A percentile compares a stretch with the other conserved stretches of the same genome.
phyloP scores from a whole-genome alignment of 2,113 vertebrate species.

The Campylomormyrus tamandua region DNA sequence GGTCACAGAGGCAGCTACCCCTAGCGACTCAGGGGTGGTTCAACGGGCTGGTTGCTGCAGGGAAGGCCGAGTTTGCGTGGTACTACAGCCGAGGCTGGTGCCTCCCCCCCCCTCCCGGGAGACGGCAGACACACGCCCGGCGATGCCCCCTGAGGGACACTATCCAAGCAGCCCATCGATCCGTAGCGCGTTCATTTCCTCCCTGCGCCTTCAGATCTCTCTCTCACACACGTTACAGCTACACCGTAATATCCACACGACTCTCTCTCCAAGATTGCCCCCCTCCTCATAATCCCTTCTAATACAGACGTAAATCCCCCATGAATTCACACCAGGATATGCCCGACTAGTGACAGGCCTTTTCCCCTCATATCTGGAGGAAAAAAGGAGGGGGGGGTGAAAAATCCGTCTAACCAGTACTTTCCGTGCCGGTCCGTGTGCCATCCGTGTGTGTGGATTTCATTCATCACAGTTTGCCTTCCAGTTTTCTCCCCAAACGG shows the following conservation, averaged over 20 bases:
- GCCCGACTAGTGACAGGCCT: neutral
- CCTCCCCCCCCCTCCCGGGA: neutral
- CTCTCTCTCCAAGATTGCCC: neutral
- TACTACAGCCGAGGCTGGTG: neutral
- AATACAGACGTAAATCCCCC: neutral
- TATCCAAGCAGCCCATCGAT: constrained; percentile 2
- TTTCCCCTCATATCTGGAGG: neutral
- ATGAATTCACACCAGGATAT: neutral
- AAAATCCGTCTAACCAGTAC: neutral
- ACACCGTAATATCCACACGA: neutral
- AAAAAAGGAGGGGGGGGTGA: neutral
- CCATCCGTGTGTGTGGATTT: neutral
- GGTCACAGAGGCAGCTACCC: neutral
- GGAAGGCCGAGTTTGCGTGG: neutral
- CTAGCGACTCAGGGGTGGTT: neutral
- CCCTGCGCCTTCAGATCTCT: neutral
- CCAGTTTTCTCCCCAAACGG: neutral
- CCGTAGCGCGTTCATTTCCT: neutral
- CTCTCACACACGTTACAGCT: neutral
- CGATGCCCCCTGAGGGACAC: neutral
- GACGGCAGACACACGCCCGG: neutral
- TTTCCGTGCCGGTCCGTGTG: neutral
- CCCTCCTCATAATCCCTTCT: neutral
- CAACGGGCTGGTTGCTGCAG: neutral
- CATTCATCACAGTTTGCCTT: neutral